Evolutionary conservation across 2,797 vertebrate species (phyloP).

Genomic region (Anabas testudineus): DNA sequence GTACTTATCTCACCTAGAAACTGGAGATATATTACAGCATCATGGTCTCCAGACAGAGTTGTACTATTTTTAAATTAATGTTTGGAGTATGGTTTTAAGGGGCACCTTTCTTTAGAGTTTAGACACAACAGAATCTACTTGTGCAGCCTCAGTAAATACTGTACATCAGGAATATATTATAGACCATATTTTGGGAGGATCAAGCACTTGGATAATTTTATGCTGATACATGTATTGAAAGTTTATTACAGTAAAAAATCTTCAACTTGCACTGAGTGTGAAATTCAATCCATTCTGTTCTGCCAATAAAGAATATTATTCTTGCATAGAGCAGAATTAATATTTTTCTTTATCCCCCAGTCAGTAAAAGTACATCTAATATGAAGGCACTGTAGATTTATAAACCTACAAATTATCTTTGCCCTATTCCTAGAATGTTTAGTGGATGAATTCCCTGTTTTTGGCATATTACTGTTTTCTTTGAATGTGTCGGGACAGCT

Average conservation of each 20-base stretch:
- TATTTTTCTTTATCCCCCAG: neutral
- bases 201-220: slow-evolving; percentile 22
- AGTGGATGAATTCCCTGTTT: neutral
- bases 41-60: neutral
- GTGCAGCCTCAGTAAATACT: slow-evolving; percentile 6
- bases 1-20: slow-evolving; percentile 31
- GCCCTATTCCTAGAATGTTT: neutral
- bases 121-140: neutral
- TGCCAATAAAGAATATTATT: slow-evolving; percentile 24
- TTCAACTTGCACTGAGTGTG: slow-evolving; percentile 32
- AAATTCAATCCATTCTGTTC: slow-evolving; percentile 37
- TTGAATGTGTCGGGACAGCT: slow-evolving; percentile 25
- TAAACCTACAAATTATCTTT: slow-evolving; percentile 12
- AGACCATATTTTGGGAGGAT: neutral
- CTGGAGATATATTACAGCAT: slow-evolving; percentile 25
- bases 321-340: slow-evolving; percentile 32
- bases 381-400: neutral
- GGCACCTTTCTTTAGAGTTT: slow-evolving; percentile 5
- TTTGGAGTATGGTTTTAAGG: slow-evolving; percentile 16
- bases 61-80: slow-evolving; percentile 24
- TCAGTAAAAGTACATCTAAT: neutral
- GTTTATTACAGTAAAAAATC: slow-evolving; percentile 2
- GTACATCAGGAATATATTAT: neutral
- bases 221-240: slow-evolving; percentile 48
- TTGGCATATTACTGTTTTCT: slow-evolving; percentile 24